Conservation (phyloP, 2,888 invertebrate genomes). For the Lottia scabra region DNA sequence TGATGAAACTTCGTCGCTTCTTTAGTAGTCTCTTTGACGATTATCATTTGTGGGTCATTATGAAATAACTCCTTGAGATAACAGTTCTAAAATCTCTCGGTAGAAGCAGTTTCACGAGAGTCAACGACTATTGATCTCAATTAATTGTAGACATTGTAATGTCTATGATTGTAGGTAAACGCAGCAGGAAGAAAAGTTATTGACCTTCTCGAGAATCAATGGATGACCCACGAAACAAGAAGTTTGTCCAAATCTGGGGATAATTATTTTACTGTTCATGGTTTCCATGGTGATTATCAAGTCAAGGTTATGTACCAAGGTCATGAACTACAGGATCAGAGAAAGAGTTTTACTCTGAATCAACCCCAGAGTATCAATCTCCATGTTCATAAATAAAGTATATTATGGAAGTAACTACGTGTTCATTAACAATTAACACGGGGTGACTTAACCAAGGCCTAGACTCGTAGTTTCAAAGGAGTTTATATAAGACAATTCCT, state of each 20-base stretch:
- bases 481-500: too few species aligned
- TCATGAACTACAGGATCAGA: conserved; percentile 3
- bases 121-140: too few species aligned
- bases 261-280: conserved; percentile 13
- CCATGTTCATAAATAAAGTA: conserved; percentile 10
- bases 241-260: conserved; percentile 13
- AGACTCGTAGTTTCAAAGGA: too few species aligned
- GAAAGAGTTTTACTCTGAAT: background rate
- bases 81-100: too few species aligned
- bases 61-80: too few species aligned
- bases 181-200: conserved; percentile 14
- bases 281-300: conserved; percentile 28
- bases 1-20: too few species aligned
- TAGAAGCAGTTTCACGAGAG: too few species aligned
- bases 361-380: background rate
- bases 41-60: too few species aligned
- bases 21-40: too few species aligned
- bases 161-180: conserved; percentile 13
- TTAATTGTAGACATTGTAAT: too few species aligned
- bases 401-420: background rate
- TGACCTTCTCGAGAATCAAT: conserved; percentile 14
- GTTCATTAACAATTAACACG: too few species aligned
- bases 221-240: conserved; percentile 15
- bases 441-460: too few species aligned
- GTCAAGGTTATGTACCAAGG: conserved; percentile 22